Base-by-base conservation (phyloP, 2,113 vertebrate genomes). In the Cyanoderma ruficeps region DNA sequence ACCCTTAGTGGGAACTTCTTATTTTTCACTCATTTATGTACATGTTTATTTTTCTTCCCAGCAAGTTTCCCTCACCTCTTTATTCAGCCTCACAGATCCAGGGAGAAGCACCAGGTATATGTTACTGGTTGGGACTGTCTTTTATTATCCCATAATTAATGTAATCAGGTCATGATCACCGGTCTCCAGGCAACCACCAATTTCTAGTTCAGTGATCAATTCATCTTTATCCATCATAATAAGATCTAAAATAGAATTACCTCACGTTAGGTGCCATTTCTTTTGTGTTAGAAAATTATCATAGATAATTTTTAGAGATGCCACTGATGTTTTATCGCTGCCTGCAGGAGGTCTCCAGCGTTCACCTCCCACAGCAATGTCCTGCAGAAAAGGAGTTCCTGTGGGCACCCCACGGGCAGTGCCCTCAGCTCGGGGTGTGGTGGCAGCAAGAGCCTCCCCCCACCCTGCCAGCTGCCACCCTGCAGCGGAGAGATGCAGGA, bases 131-230 rank as follows among this genome's bases (percentile, higher is more conserved):
- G 44, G 86, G 91, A 78, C 94, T 96, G 86, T 94, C 95, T 95
- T 96, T 96, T 97, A 96, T 96, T 96, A 96, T 94, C 89, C 93
- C 89, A 75, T 95, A 97, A 97, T 97, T 97, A 97, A 97, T 97
- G 96, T 94, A 97, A 97, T 96, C 96, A 96, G 96, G 95, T 96
- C 96, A 96, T 96, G 96, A 95, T 97, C 96, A 78, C 95, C 0
- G 31, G 96, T 97, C 91, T 97, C 96, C 89, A 94, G 89, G 96
- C 96, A 97, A 97, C 96, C 89, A 93, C 96, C 91, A 49, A 97
- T 97, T 95, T 96, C 95, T 95, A 95, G 94, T 97, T 96, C 95
- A 96, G 94, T 97, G 96, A 97, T 97, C 96, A 96, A 97, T 97
- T 97, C 91, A 91, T 97, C 96, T 97, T 97, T 97, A 95, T 95